Evolutionary conservation across 2,888 invertebrate genomes (phyloP).

Genomic region (Drosophila anomalata): DNA sequence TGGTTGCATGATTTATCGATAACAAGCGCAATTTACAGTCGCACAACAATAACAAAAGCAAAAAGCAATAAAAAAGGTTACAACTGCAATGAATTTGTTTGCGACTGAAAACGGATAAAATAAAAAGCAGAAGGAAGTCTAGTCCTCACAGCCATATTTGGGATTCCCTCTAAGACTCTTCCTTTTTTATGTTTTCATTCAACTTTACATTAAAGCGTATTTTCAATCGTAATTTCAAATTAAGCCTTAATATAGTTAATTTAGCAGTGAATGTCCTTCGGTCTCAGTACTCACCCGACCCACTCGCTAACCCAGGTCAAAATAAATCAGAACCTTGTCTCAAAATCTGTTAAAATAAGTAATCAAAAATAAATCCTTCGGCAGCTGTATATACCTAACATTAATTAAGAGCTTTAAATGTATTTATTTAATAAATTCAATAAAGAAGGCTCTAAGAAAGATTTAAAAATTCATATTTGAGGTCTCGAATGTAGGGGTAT

Average conservation of each 20-base stretch:
- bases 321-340: too few relatives aligned
- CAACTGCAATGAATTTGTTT: slow-evolving; percentile 77
- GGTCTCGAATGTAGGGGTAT: too few relatives aligned
- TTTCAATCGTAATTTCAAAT: neutral
- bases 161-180: neutral
- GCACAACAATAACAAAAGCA: slow-evolving; percentile 68
- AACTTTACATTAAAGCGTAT: neutral
- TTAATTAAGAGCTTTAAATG: too few relatives aligned
- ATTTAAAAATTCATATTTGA: too few relatives aligned
- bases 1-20: slow-evolving; percentile 83
- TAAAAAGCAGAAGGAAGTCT: slow-evolving; percentile 35
- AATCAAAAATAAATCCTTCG: neutral
- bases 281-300: neutral
- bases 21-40: slow-evolving; percentile 83
- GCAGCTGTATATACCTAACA: too few relatives aligned
- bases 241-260: neutral
- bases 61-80: slow-evolving; percentile 62
- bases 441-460: too few relatives aligned
- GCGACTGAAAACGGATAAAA: slow-evolving; percentile 74
- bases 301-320: neutral
- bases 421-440: too few relatives aligned
- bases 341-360: neutral
- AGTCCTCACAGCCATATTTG: slow-evolving; percentile 10
- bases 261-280: neutral
- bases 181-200: neutral